Conservation (phyloP, 2,888 invertebrate genomes). For the Cyclophora albipunctata region DNA sequence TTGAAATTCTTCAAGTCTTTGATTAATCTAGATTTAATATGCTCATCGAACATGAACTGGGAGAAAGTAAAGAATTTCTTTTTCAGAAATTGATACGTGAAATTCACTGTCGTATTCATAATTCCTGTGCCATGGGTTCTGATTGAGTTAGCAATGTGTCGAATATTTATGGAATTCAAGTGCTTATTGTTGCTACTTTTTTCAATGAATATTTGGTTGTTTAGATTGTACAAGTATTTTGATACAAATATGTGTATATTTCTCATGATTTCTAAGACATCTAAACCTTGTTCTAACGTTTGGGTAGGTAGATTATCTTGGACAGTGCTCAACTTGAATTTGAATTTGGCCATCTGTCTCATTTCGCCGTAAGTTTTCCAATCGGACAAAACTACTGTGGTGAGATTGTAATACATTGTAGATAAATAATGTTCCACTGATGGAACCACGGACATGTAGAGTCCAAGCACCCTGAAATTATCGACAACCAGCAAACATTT, state of each 20-base stretch:
- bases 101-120: conserved; percentile 95
- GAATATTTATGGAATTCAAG: conserved; percentile 95
- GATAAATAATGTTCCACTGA: conserved; percentile 92
- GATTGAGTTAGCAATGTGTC: conserved; percentile 97
- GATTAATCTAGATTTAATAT: conserved; percentile 94
- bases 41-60: conserved; percentile 98
- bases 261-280: conserved; percentile 97
- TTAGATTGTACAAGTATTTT: conserved; percentile 95
- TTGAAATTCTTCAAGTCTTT: conserved; percentile 90
- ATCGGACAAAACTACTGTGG: conserved; percentile 96
- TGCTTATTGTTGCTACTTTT: conserved; percentile 93
- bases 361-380: conserved; percentile 98
- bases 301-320: conserved; percentile 97
- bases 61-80: conserved; percentile 96
- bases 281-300: conserved; percentile 96
- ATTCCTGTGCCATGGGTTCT: conserved; percentile 97
- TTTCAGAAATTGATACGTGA: conserved; percentile 94
- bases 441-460: conserved; percentile 79
- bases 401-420: conserved; percentile 96
- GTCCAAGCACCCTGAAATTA: conserved; percentile 70
- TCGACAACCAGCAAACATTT: conserved; percentile 76
- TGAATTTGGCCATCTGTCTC: conserved; percentile 91
- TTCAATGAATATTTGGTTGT: conserved; percentile 97
- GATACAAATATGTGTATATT: conserved; percentile 96
- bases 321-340: conserved; percentile 86